These are phyloP conservation scores for Octodon degus DNA, from an alignment of 2,113 vertebrate species.

Conservation along the genomic window DNA sequence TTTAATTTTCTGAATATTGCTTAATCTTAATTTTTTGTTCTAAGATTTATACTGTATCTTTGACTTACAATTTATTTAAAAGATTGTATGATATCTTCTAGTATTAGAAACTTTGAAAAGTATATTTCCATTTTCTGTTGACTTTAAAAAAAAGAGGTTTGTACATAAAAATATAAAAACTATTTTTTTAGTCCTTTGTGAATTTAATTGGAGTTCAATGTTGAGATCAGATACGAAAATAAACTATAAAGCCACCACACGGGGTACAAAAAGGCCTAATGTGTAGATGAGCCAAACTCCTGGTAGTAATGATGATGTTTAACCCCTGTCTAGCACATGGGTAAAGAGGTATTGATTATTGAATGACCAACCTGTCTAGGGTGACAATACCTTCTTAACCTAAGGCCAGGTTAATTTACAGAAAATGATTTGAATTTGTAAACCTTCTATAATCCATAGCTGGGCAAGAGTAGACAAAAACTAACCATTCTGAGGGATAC, in stretches of 20 bases:
- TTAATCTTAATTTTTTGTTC: no score
- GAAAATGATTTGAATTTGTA: not conserved
- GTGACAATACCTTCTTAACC: not conserved
- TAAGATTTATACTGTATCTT: no score
- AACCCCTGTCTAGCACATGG: no score
- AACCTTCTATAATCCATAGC: not conserved
- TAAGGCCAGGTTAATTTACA: conserved; percentile 14
- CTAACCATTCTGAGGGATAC: not conserved
- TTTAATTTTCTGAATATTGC: no score
- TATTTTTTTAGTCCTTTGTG: not conserved
- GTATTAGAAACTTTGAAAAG: no score
- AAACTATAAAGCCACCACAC: not conserved
- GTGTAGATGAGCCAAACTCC: not conserved
- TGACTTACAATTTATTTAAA: no score
- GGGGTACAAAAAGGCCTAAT: not conserved
- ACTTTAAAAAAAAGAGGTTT: no score
- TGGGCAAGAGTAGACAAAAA: not conserved
- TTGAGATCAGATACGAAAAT: not conserved
- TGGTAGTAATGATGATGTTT: not conserved
- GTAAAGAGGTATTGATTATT: conserved; percentile 12
- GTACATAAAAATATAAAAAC: no score
- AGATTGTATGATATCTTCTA: no score
- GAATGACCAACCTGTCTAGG: not conserved
- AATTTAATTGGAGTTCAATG: not conserved
- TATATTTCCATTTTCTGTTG: no score